Conservation (phyloP, 1,140 invertebrate genomes). For the Oscheius sp. region DNA sequence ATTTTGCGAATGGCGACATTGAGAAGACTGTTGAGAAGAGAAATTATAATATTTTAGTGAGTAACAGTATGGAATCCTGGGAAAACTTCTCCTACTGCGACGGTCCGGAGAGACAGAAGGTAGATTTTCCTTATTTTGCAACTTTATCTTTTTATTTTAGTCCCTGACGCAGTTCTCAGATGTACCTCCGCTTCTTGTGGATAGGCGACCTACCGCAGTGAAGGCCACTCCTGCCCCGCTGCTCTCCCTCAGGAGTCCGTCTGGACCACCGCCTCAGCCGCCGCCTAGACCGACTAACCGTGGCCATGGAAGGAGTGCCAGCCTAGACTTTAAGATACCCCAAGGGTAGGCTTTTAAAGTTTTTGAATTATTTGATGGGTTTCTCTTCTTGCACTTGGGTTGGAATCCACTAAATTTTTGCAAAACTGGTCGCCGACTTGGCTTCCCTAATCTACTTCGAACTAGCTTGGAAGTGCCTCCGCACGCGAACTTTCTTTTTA, state of each 20-base stretch:
- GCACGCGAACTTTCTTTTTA: too few relatives aligned
- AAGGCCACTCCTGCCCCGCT: not conserved
- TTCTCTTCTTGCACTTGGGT: too few relatives aligned
- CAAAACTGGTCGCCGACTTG: too few relatives aligned
- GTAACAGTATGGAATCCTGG: not conserved
- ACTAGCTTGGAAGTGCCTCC: not conserved
- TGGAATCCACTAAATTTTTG: too few relatives aligned
- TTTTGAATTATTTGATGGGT: not conserved
- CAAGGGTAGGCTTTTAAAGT: not conserved
- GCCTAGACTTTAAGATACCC: constrained; percentile 36
- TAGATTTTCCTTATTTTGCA: too few relatives aligned
- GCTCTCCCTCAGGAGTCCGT: constrained; percentile 1
- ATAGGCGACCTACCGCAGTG: constrained; percentile 38
- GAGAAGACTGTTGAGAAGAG: constrained; percentile 28
- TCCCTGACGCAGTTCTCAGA: constrained; percentile 32
- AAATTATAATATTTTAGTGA: not conserved
- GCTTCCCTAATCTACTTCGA: too few relatives aligned
- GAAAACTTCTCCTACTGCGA: not conserved
- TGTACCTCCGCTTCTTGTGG: constrained; percentile 35
- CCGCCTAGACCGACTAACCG: constrained; percentile 39
- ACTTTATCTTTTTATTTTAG: too few relatives aligned
- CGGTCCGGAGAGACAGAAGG: not conserved
- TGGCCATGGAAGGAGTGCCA: constrained; percentile 42
- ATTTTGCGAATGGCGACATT: constrained; percentile 38
- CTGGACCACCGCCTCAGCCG: constrained; percentile 41